phyloP scores from a whole-genome alignment of 1,140 invertebrate genomes.

The Sinella curviseta region DNA sequence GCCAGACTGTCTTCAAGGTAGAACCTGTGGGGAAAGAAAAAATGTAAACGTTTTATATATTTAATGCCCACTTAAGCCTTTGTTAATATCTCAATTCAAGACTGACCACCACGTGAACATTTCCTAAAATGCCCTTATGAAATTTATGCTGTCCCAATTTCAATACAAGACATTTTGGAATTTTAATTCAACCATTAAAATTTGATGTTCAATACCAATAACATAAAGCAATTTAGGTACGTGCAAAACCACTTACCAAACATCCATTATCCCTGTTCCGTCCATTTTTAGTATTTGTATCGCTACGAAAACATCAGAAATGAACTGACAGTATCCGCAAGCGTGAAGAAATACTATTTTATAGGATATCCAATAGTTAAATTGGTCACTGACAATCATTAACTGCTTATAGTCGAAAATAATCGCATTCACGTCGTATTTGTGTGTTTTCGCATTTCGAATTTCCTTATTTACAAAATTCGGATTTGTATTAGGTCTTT shows the following conservation, averaged over 20 bases:
- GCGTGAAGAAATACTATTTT: conserved; percentile 31
- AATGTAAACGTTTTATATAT: no score
- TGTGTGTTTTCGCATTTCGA: neutral
- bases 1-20: neutral
- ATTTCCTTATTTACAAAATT: neutral
- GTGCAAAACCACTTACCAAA: neutral
- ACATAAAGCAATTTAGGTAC: neutral
- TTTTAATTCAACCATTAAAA: no score
- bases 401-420: conserved; percentile 22
- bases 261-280: conserved; percentile 20
- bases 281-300: conserved; percentile 28
- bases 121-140: no score
- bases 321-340: conserved; percentile 29
- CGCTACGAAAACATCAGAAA: conserved; percentile 33
- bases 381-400: neutral
- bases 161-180: no score
- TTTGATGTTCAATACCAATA: no score
- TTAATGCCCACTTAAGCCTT: neutral
- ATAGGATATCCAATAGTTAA: conserved; percentile 21
- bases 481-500: neutral
- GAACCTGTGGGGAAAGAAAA: conserved; percentile 23
- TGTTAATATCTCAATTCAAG: no score
- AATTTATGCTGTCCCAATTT: no score
- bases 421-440: neutral
- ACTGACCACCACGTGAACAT: no score